Evolutionary conservation across 2,888 invertebrate genomes (phyloP), one percentile per base, ranked within the genome.

Genomic region (Plagodis dolabraria): DNA sequence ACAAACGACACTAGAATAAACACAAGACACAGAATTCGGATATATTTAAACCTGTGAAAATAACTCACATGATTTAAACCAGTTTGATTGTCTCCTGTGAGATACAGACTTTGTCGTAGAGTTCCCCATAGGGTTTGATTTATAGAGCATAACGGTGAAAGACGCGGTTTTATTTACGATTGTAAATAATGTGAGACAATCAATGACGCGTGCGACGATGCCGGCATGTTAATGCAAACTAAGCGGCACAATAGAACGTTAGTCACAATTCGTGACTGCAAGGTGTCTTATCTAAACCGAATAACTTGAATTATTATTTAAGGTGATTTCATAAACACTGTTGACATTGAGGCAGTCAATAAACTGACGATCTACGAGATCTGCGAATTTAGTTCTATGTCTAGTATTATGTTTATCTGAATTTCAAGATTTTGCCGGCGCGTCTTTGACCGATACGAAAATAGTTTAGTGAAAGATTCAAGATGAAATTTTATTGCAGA

Each of bases 31-130:
- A 65, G 56, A 10, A 52, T 12, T 49, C 49, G 33, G 66, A 66
- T 75, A 76, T 54, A 65, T 63, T 57, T 64, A 64, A 59, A 67
- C 65, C 60, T 62, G 58, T 69, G 66, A 63, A 81, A 82, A 80
- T 82, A 87, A 86, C 91, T 88, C 83, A 91, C 91, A 86, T 68
- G 82, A 80, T 77, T 77, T 85, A 57, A 79, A 75, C 87, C 87
- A 87, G 69, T 81, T 79, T 11, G 77, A 74, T 71, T 77, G 77
- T 72, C 74, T 83, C 48, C 76, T 72, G 12, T 11, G 43, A 43
- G 43, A 43, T 59, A 75, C 78, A 67, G 73, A 81, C 78, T 87
- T 91, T 42, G 83, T 57, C 45, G 83, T 76, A 53, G 84, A 73
- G 75, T 89, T 90, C 48, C 92, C 92, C 92, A 92, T 92, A 75